Evolutionary conservation across 2,888 invertebrate species (phyloP).

Genomic region (Dolichomitus sp.): DNA sequence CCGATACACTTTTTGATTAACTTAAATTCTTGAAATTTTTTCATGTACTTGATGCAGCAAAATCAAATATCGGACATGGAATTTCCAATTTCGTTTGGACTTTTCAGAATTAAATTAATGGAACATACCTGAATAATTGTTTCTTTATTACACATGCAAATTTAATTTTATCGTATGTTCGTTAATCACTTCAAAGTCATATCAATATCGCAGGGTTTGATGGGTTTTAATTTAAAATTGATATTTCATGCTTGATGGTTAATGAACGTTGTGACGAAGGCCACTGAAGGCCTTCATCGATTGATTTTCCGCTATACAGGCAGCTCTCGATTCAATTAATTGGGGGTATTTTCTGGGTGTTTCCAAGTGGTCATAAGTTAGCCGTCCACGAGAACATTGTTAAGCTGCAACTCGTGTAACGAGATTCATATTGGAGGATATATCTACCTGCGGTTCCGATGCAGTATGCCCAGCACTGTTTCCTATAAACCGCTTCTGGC

Average conservation of each 20-base stretch:
- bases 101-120: background rate
- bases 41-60: background rate
- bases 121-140: background rate
- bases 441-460: constrained; percentile 25
- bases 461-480: constrained; percentile 32
- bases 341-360: constrained; percentile 42
- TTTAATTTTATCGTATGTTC: background rate
- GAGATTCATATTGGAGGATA: constrained; percentile 70
- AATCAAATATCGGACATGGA: background rate
- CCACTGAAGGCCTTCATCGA: background rate
- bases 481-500: constrained; percentile 38
- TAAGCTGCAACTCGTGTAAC: constrained; percentile 63
- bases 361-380: constrained; percentile 52
- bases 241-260: background rate
- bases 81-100: background rate
- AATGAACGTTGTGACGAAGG: background rate
- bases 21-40: background rate
- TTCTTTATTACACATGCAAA: background rate
- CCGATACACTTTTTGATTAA: background rate
- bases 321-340: constrained; percentile 53
- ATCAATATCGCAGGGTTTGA: background rate
- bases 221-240: background rate
- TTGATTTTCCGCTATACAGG: background rate
- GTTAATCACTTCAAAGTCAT: background rate
- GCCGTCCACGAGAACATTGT: constrained; percentile 35